A percentile compares a stretch with the other conserved stretches of the same genome.
phyloP scores from a whole-genome alignment of 2,113 vertebrate species.

The Talpa occidentalis region DNA sequence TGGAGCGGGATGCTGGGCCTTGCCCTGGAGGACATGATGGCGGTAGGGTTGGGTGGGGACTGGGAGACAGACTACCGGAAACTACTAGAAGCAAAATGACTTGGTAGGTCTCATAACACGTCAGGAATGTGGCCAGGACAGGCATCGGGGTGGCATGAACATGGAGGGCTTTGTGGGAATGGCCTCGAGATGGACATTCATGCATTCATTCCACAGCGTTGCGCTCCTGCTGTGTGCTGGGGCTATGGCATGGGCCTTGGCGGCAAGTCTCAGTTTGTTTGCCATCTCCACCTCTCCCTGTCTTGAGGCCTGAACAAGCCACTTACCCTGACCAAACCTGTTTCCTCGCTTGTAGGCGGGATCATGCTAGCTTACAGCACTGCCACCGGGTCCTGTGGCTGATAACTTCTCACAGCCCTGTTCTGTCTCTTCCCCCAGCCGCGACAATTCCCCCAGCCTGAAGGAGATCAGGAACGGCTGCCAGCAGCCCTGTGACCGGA shows the following conservation, averaged over 20 bases:
- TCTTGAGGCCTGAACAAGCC: not conserved
- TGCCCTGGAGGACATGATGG: not conserved
- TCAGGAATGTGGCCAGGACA: not conserved
- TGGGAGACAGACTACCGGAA: not conserved
- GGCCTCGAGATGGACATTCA: fast-evolving
- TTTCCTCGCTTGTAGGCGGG: not conserved
- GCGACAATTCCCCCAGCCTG: slow-evolving; percentile 98
- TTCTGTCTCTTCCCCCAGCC: slow-evolving; percentile 83
- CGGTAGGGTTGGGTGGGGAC: not conserved
- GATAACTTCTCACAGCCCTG: not conserved
- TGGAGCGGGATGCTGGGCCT: not conserved
- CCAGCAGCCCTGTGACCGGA: slow-evolving; percentile 97
- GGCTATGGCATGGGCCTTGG: fast-evolving
- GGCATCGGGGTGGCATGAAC: fast-evolving
- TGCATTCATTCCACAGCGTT: fast-evolving
- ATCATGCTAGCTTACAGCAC: fast-evolving
- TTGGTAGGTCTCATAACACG: fast-evolving
- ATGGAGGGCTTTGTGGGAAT: fast-evolving
- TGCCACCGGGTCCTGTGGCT: fast-evolving
- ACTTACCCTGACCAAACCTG: fast-evolving
- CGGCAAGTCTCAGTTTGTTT: fast-evolving
- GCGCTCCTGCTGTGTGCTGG: fast-evolving
- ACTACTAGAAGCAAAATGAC: not conserved
- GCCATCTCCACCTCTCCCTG: not conserved
- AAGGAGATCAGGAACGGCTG: slow-evolving; percentile 99